Base-by-base conservation (phyloP, 2,888 invertebrate genomes). In the Lamellibrachia satsuma region DNA sequence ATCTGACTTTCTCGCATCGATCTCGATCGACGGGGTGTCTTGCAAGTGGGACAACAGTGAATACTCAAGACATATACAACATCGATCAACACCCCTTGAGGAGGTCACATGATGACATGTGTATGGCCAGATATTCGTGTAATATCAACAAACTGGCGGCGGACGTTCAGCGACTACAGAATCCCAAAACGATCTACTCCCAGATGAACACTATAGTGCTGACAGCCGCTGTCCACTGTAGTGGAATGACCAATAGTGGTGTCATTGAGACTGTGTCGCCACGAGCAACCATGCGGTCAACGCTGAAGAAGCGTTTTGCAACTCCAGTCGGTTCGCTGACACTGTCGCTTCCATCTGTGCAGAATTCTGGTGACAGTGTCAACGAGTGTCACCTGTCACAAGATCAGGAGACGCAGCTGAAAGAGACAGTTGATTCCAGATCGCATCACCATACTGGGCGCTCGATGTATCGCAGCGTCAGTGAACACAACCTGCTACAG, bases 201-300 rank as follows among this genome's bases (percentile, higher is more conserved):
- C 75, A 75, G 75, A 75, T 75, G 75, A n/a, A 75, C 75, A 75
- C 75, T 6, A 75, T 75, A 75, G 75, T 75, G 22, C 11, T 3
- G 22, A 75, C 75, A 22, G 75, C 75, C 6, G 75, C 75, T 2
- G 75, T 75, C 22, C 75, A 75, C 22, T 75, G 75, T 15, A 75
- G 75, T n/a, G 6, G 22, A 6, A 2, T 75, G 75, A 15, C 75
- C 75, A 75, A 15, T 57, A 57, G 22, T n/a, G 75, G 75, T 15
- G 75, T 75, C 75, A 75, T 75, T 15, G 75, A 75, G 22, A 75
- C 75, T 6, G 75, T 22, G 75, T 75, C 22, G 75, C 75, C 75
- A 15, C 75, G 75, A n/a, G 75, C 75, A 75, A 75, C 75, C 75
- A 75, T 11, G 75, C 75, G 75, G 75, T 75, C 75, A 75, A 75